Percentiles rank a stretch among this genome's conserved stretches.
These are phyloP conservation scores for Trichonephila clavata DNA, from an alignment of 1,140 invertebrate genomes.

Conservation along the genomic window DNA sequence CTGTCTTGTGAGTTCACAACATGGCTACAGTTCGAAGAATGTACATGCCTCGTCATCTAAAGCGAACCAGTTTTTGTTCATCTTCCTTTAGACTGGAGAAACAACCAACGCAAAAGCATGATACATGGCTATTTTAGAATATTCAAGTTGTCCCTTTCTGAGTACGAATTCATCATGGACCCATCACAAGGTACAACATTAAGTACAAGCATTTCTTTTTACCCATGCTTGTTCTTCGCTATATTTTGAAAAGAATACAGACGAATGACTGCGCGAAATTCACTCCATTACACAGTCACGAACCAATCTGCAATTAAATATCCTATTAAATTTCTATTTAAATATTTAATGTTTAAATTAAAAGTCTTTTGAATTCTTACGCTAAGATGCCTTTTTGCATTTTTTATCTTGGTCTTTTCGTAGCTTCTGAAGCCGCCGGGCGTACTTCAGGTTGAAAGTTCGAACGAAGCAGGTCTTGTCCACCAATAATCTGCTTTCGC, in stretches of 20 bases:
- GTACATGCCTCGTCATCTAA: no score
- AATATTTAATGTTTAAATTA: slow-evolving; percentile 42
- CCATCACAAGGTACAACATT: neutral
- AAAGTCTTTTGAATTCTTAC: neutral
- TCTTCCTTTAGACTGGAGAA: no score
- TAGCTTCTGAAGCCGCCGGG: slow-evolving; percentile 76
- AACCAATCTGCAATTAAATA: neutral
- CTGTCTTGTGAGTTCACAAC: no score
- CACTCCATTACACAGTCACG: neutral
- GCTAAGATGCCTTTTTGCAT: slow-evolving; percentile 76
- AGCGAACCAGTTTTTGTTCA: no score
- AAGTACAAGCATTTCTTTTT: neutral
- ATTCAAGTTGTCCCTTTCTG: no score
- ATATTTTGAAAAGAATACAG: neutral
- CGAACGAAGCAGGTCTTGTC: slow-evolving; percentile 77
- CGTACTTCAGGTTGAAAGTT: slow-evolving; percentile 75
- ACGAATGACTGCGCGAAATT: neutral
- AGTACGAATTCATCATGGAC: no score
- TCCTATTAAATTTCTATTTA: neutral
- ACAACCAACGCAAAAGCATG: no score
- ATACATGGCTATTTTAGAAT: no score
- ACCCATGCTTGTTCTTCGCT: neutral
- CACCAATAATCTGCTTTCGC: slow-evolving; percentile 77
- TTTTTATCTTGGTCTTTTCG: slow-evolving; percentile 77
- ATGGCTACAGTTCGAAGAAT: no score